phyloP scores from a whole-genome alignment of 2,888 invertebrate genomes.

The Seladonia tumulorum region DNA sequence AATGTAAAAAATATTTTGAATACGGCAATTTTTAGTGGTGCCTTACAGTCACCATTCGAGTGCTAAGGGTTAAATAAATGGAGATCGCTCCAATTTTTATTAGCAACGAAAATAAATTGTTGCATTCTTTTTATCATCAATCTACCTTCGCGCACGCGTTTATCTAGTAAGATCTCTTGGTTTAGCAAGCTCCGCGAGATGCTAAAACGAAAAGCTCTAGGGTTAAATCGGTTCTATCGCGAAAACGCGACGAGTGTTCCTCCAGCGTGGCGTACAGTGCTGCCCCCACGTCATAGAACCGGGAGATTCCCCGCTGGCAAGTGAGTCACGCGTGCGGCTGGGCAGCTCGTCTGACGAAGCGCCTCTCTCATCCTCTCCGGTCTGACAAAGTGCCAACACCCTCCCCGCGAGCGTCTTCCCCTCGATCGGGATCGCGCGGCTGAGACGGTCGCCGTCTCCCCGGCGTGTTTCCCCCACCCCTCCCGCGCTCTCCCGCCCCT shows the following conservation, averaged over 20 bases:
- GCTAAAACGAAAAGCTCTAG: background rate
- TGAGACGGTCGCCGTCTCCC: constrained; percentile 45
- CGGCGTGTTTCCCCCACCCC: constrained; percentile 35
- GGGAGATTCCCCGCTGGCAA: constrained; percentile 79
- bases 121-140: no score
- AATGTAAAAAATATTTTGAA: no score
- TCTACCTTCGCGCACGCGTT: background rate
- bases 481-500: background rate
- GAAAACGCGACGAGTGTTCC: background rate
- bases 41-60: no score
- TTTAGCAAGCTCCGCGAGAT: background rate
- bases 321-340: constrained; percentile 78
- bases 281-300: constrained; percentile 70
- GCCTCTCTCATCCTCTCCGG: constrained; percentile 44
- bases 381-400: constrained; percentile 60
- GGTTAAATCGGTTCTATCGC: background rate
- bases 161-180: background rate
- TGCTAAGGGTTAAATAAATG: no score
- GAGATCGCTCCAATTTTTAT: no score
- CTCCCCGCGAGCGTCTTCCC: constrained; percentile 44
- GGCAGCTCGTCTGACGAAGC: constrained; percentile 72
- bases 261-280: constrained; percentile 69
- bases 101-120: no score
- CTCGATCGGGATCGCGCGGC: constrained; percentile 39
- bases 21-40: no score